Evolutionary conservation across 2,888 invertebrate genomes (phyloP).

Genomic region (Papilio demoleus): DNA sequence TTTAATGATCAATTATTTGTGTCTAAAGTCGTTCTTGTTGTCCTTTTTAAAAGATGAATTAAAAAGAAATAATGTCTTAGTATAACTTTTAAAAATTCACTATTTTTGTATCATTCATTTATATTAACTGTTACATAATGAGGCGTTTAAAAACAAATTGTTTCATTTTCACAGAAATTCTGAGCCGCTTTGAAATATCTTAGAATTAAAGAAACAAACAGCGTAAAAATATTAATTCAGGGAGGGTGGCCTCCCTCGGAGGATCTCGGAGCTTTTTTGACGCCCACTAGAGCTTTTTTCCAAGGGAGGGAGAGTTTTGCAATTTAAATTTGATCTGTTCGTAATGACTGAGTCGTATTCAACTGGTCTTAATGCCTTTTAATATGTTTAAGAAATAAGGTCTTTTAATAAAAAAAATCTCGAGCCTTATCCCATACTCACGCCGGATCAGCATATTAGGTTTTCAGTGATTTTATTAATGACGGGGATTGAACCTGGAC

Average conservation of each 20-base stretch:
- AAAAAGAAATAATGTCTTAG: too few species aligned
- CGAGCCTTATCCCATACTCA: too few species aligned
- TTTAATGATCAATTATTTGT: too few species aligned
- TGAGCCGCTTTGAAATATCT: conserved; percentile 27
- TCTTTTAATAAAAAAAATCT: too few species aligned
- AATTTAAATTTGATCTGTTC: conserved; percentile 80
- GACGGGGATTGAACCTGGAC: too few species aligned
- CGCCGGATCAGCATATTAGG: too few species aligned
- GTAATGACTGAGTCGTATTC: conserved; percentile 69
- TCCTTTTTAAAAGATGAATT: too few species aligned
- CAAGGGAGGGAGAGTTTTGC: conserved; percentile 72
- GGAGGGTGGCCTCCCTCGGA: conserved; percentile 50
- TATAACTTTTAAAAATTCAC: not conserved
- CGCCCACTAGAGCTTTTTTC: conserved; percentile 77
- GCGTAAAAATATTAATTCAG: conserved; percentile 70
- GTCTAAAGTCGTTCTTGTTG: too few species aligned
- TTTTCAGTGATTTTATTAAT: too few species aligned
- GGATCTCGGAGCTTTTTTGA: conserved; percentile 65
- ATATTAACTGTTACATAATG: conserved; percentile 2
- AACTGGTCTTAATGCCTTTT: conserved; percentile 33
- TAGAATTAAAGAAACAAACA: conserved; percentile 61
- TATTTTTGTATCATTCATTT: not conserved
- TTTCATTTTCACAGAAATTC: conserved; percentile 11
- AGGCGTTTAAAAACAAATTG: conserved; percentile 18
- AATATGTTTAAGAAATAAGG: too few species aligned